Base-by-base conservation (phyloP, 2,888 invertebrate genomes). In the Spisula solida region DNA sequence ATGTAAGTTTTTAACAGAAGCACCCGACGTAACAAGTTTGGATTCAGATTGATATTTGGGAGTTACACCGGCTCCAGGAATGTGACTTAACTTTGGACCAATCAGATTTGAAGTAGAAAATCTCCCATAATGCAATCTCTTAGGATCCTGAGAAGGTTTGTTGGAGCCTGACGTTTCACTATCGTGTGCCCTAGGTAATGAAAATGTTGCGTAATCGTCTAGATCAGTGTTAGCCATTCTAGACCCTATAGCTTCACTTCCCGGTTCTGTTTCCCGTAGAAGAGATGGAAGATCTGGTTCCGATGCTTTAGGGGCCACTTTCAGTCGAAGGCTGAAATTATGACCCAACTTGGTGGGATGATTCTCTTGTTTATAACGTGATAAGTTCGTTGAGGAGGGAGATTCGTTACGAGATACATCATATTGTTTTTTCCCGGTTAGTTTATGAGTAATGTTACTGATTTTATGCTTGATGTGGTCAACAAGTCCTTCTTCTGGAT, bases 381-480 rank as follows among this genome's bases (percentile, higher is more conserved):
- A 87, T 25, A 79, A 87, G 12, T 55, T 85, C n/a, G 80, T 60
- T 41, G 47, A 60, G 29, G 81, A 81, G n/a, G 56, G 47, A 20
- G 85, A 85, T 34, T 56, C 55, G 56, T 56, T 81, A n/a, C 79
- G 31, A 20, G 87, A 78, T 31, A 81, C 18, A 66, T 66, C 51
- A 10, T 78, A 34, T 31, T 55, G 80, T 56, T 87, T 90, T 85
- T 90, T 90, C 14, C 90, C 89, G n/a, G 93, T 91, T 31, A 95
- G 84, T 78, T 93, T 94, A 10, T 93, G 88, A 34, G 94, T 94
- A 87, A 95, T 93, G 80, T 92, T 93, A 75, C 93, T 91, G 29
- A 95, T 91, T 87, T 95, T 95, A 83, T 93, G 89, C 87, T 95
- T 95, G 14, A 95, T 90, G n/a, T 94, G 91, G 75, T 94, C 95